Base-by-base conservation (phyloP, 53 echinoderm and acorn worm species). In the Mesocentrotus franciscanus region DNA sequence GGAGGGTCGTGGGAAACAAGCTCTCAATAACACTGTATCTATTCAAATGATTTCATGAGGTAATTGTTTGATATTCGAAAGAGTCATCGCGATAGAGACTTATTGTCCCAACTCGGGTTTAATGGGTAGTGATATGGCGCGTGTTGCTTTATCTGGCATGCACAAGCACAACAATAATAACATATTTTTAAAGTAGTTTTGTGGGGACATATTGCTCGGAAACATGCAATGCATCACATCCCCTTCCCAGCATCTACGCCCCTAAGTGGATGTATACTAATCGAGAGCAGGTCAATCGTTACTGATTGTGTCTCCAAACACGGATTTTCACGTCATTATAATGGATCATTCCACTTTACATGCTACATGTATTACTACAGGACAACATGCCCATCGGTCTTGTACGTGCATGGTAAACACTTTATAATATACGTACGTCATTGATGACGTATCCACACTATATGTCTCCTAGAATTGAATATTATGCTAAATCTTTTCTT, bases 271-370 rank as follows among this genome's bases (percentile, higher is more conserved):
- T 5, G 68, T 24, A 22, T 68, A 22, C 6, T 68, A 68, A 68
- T 22, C 32, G 74, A 30, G 32, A 30, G 6, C 12, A 74, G 32
- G 9, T 74, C 74, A 32, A 10, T 30, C 29, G 74, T 74, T 74
- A 32, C 32, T 74, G 74, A 74, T 74, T 74, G 10, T 1, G 74
- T 74, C 29, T 74, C 74, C 74, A 74, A 74, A 74, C 74, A 74
- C 74, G 74, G 11, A 74, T 74, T 30, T 74, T 74, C 74, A 74
- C 74, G 74, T 30, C 74, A 74, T 74, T 30, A 74, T 74, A 74
- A 74, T 74, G 74, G 74, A 74, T 74, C 32, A 74, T 74, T 74
- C 74, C 74, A 74, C 74, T 74, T 74, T 74, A 29, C 13, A 12
- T 27, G 74, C 32, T 74, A 10, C 30, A 68, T 22, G 6, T 68